phyloP scores from a whole-genome alignment of 2,113 vertebrate species.

The Bathybates hornii region DNA sequence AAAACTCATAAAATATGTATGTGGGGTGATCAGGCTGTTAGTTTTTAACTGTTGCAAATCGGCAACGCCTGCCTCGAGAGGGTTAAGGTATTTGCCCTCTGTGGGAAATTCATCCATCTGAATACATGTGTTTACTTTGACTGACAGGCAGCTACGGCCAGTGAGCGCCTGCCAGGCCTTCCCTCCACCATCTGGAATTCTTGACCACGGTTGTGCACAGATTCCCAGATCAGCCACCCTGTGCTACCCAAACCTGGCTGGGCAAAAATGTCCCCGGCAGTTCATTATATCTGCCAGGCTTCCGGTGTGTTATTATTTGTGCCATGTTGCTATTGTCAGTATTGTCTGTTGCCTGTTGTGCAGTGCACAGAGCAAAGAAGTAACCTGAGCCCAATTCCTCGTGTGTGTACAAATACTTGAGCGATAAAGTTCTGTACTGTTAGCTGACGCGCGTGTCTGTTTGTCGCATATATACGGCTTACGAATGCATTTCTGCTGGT shows the following conservation, averaged over 20 bases:
- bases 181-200: background rate
- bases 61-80: too few relatives aligned
- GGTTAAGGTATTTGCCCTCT: background rate
- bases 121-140: background rate
- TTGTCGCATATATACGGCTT: background rate
- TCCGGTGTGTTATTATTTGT: background rate
- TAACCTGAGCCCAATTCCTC: background rate
- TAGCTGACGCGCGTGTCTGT: rapidly evolving
- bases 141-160: background rate
- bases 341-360: background rate
- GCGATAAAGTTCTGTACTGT: background rate
- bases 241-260: background rate
- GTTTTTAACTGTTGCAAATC: too few relatives aligned
- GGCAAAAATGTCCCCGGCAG: background rate
- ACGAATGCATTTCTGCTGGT: rapidly evolving
- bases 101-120: background rate
- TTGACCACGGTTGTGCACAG: background rate
- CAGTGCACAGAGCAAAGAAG: background rate
- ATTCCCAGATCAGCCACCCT: background rate
- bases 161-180: background rate
- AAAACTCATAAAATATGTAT: too few relatives aligned
- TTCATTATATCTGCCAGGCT: background rate
- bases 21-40: too few relatives aligned
- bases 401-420: rapidly evolving
- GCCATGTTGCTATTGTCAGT: background rate